Conservation (phyloP, 2,888 invertebrate genomes). For the Harpalus rufipes region DNA sequence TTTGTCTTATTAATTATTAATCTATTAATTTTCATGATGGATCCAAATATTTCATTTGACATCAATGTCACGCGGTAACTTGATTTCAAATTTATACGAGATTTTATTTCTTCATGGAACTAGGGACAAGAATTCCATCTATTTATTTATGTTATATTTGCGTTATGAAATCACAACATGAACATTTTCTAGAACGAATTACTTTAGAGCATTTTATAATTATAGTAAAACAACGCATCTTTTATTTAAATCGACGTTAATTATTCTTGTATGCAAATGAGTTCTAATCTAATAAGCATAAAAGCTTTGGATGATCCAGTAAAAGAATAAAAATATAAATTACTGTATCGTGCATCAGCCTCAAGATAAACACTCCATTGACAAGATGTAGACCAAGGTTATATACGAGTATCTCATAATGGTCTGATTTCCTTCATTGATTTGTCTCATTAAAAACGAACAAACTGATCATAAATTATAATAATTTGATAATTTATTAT, state of each 20-base stretch:
- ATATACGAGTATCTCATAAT: slow-evolving; percentile 24
- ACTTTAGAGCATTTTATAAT: neutral
- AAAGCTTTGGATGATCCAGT: slow-evolving; percentile 11
- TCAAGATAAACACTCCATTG: slow-evolving; percentile 18
- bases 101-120: no score
- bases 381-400: slow-evolving; percentile 48
- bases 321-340: slow-evolving; percentile 22
- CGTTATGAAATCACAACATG: no score
- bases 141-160: no score
- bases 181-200: no score
- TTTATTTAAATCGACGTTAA: neutral
- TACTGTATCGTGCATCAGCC: slow-evolving; percentile 29
- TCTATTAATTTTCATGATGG: no score
- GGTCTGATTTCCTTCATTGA: slow-evolving; percentile 21
- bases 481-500: neutral
- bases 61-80: no score
- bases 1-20: no score
- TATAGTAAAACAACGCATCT: neutral
- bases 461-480: slow-evolving; percentile 15
- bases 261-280: neutral
- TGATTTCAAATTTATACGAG: no score
- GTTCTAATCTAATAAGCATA: neutral
- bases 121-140: no score
- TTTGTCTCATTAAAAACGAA: slow-evolving; percentile 24
- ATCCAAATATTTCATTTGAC: no score